phyloP scores from a whole-genome alignment of 2,113 vertebrate genomes.

The Sceloporus undulatus region DNA sequence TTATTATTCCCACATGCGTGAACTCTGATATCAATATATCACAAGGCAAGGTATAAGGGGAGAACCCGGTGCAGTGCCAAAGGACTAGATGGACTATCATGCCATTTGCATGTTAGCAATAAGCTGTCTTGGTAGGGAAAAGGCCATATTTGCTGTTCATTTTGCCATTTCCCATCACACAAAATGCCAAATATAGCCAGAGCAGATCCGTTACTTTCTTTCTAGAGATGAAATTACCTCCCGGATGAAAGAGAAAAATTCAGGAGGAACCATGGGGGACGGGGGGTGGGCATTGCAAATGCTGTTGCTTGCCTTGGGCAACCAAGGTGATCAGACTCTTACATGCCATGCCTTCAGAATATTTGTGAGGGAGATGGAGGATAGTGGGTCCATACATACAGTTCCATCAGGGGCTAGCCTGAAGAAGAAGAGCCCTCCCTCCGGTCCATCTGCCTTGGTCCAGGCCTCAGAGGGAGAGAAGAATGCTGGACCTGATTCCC shows the following conservation, averaged over 20 bases:
- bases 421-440: no score
- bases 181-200: conserved; percentile 27
- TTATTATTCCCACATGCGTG: no score
- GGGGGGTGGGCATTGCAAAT: conserved; percentile 15
- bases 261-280: conserved; percentile 18
- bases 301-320: conserved; percentile 38
- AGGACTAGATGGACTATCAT: neutral
- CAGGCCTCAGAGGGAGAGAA: no score
- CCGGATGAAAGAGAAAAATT: conserved; percentile 46
- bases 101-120: neutral
- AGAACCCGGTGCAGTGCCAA: neutral
- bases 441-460: no score
- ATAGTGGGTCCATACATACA: conserved; percentile 22
- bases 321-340: conserved; percentile 25
- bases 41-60: neutral
- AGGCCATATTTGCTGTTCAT: neutral
- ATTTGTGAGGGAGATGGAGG: neutral
- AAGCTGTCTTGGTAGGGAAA: neutral
- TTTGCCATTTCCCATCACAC: neutral
- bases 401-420: no score
- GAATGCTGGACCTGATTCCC: no score
- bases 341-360: conserved; percentile 38
- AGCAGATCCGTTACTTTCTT: conserved; percentile 39
- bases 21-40: neutral
- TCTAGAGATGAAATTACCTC: conserved; percentile 40